Conservation (phyloP, 2,797 vertebrate genomes). For the Myiothlypis coronata region DNA sequence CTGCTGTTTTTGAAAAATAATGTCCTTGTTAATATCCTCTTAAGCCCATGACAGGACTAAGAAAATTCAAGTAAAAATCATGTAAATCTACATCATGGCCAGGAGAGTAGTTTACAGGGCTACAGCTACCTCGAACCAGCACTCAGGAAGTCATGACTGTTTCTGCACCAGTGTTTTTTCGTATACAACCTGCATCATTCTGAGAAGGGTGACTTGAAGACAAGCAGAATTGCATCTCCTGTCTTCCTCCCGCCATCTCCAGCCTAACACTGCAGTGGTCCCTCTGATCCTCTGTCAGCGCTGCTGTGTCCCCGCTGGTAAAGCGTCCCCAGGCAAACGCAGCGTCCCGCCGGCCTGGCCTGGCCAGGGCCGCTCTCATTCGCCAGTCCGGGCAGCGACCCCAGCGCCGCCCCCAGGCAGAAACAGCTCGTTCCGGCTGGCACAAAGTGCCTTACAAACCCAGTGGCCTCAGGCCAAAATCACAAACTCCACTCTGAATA, state of each 20-base stretch:
- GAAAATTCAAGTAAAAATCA: background rate
- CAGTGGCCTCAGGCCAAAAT: background rate
- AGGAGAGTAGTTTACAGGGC: background rate
- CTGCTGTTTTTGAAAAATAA: background rate
- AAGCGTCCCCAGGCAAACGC: background rate
- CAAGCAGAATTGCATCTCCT: background rate
- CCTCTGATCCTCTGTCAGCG: background rate
- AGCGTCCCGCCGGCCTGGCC: background rate
- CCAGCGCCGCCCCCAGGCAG: background rate
- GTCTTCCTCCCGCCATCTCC: background rate
- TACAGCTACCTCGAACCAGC: background rate
- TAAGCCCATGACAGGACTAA: background rate
- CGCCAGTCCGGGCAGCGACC: background rate
- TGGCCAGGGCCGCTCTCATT: background rate
- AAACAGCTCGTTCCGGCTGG: rapidly evolving
- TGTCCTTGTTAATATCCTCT: background rate
- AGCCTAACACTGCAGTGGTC: background rate
- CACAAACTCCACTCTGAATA: background rate
- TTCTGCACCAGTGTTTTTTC: background rate
- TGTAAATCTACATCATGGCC: background rate
- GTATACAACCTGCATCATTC: background rate
- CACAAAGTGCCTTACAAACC: background rate
- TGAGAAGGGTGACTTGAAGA: background rate
- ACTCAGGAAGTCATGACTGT: conserved; percentile 15
- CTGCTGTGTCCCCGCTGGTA: background rate